phyloP scores from a whole-genome alignment of 64 coral and sea anemone species.

The Platygyra sinensis region DNA sequence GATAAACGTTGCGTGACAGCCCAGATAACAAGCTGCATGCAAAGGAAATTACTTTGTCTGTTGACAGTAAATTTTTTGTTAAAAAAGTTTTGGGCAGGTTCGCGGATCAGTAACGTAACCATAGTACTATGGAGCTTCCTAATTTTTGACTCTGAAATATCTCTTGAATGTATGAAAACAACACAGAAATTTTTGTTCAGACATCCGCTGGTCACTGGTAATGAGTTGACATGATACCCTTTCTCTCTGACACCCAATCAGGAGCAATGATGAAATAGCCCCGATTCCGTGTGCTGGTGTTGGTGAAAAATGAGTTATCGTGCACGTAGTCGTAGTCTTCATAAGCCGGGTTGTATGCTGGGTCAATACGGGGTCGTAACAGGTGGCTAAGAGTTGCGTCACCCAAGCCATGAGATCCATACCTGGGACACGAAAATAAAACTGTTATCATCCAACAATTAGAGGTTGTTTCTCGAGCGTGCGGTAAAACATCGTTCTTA shows the following conservation, averaged over 20 bases:
- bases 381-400: conserved; percentile 72
- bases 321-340: conserved; percentile 81
- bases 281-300: conserved; percentile 71
- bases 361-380: conserved; percentile 74
- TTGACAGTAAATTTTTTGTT: too few relatives aligned
- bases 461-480: too few relatives aligned
- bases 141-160: too few relatives aligned
- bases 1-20: too few relatives aligned
- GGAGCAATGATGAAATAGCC: conserved; percentile 93
- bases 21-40: too few relatives aligned
- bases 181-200: too few relatives aligned
- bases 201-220: conserved; percentile 42
- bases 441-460: neutral
- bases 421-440: neutral
- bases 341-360: conserved; percentile 18
- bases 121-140: too few relatives aligned
- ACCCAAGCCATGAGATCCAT: conserved; percentile 48
- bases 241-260: conserved; percentile 91
- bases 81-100: too few relatives aligned
- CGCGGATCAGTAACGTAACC: too few relatives aligned
- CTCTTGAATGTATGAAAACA: too few relatives aligned
- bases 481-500: too few relatives aligned
- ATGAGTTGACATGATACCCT: conserved; percentile 64
- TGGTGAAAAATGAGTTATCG: conserved; percentile 84
- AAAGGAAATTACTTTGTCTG: too few relatives aligned